phyloP scores from a whole-genome alignment of 2,888 invertebrate species.

The Clostera curtula region DNA sequence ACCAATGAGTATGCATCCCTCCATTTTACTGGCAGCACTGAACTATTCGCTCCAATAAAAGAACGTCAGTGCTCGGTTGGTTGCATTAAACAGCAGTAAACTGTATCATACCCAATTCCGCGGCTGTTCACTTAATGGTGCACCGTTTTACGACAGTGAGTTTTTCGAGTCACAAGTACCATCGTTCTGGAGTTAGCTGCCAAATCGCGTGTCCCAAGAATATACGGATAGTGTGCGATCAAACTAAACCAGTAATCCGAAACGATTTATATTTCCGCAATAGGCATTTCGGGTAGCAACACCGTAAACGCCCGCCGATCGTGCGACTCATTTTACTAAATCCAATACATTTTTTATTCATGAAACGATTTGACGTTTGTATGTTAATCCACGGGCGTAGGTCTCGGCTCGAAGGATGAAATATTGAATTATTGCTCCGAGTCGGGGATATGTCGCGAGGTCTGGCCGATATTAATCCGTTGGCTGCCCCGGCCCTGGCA shows the following conservation, averaged over 20 bases:
- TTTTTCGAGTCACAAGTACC: slow-evolving; percentile 25
- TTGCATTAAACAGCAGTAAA: slow-evolving; percentile 27
- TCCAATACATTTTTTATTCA: slow-evolving; percentile 76
- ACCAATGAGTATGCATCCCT: slow-evolving; percentile 16
- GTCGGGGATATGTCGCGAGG: slow-evolving; percentile 66
- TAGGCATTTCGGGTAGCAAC: slow-evolving; percentile 48
- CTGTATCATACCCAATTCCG: slow-evolving; percentile 22
- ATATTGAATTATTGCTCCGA: slow-evolving; percentile 73
- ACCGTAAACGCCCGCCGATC: slow-evolving; percentile 45
- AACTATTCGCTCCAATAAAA: slow-evolving; percentile 20
- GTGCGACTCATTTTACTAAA: slow-evolving; percentile 69
- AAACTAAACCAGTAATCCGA: slow-evolving; percentile 41
- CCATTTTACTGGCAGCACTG: slow-evolving; percentile 18
- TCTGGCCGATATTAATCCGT: slow-evolving; percentile 71
- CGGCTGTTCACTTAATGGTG: slow-evolving; percentile 21
- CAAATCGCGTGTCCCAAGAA: slow-evolving; percentile 36
- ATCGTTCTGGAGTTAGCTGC: slow-evolving; percentile 25
- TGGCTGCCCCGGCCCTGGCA: slow-evolving; percentile 64
- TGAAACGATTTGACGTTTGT: slow-evolving; percentile 74
- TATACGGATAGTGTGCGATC: slow-evolving; percentile 41
- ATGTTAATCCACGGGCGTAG: slow-evolving; percentile 71
- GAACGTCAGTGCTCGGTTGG: slow-evolving; percentile 19
- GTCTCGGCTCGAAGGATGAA: slow-evolving; percentile 67
- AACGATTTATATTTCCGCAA: slow-evolving; percentile 58
- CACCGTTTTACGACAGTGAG: slow-evolving; percentile 21